Evolutionary conservation across 2,797 vertebrate species (phyloP).

Genomic region (Micromesistius poutassou): DNA sequence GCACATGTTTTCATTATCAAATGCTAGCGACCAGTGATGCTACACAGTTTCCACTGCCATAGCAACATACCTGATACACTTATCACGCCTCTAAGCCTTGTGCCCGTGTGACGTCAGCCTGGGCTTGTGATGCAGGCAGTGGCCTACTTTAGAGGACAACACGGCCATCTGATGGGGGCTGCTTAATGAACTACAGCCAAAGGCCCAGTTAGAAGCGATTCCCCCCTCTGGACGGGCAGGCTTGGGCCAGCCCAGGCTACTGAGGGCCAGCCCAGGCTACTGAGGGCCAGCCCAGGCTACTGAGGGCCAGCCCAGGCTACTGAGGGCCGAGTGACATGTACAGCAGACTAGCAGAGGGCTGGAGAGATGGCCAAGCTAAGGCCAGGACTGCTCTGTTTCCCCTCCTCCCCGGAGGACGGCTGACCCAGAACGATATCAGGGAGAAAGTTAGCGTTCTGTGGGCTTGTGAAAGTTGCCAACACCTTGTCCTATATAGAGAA

Average conservation of each 20-base stretch:
- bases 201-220: slow-evolving; percentile 6
- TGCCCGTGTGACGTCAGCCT: neutral
- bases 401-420: slow-evolving; percentile 60
- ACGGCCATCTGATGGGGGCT: neutral
- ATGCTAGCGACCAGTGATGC: neutral
- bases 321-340: slow-evolving; percentile 28
- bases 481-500: slow-evolving; percentile 74
- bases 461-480: slow-evolving; percentile 74
- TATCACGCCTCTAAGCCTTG: neutral
- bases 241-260: no score
- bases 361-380: slow-evolving; percentile 51
- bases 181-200: neutral
- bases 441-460: slow-evolving; percentile 70
- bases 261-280: no score
- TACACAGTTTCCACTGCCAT: neutral
- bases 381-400: slow-evolving; percentile 67
- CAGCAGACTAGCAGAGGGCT: slow-evolving; percentile 34
- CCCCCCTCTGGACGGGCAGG: neutral
- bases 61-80: neutral
- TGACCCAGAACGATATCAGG: slow-evolving; percentile 76
- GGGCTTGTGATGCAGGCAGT: slow-evolving; percentile 13
- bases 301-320: slow-evolving; percentile 8
- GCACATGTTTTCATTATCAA: slow-evolving; percentile 5
- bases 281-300: slow-evolving; percentile 12
- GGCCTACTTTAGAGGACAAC: slow-evolving; percentile 5